Base-by-base conservation (phyloP, 2,113 vertebrate species). In the Plotosus lineatus region DNA sequence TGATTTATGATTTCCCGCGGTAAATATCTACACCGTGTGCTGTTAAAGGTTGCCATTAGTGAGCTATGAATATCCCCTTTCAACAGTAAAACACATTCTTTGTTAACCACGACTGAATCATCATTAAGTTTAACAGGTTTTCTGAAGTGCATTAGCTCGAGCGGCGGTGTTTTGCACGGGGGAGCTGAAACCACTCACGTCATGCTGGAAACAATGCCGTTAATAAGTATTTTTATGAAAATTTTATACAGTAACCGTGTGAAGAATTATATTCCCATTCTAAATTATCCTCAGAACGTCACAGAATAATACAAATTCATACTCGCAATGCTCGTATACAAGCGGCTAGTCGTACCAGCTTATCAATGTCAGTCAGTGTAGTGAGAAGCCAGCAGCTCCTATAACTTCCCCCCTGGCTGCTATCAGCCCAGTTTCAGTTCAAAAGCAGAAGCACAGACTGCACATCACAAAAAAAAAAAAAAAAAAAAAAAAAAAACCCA, bases 401-500 rank as follows among this genome's bases (percentile, higher is more conserved):
- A 82, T 80, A 80, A 87, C 84, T 85, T 78, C 51, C 80, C 80
- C 81, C 82, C 26, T 19, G 44, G 65, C 60, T 83, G 82, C 85
- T 87, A 83, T 83, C 82, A 77, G 85, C 55, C 78, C 83, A 76
- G 84, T 85, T 83, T 85, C 80, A 85, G 87, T 88, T 89, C 88
- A 85, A 83, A 91, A 90, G 88, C 86, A 89, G 84, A 82, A 72
- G 86, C 86, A 83, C 61, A 82, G 82, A 86, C 90, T 86, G 88
- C 73, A 53, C 81, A 85, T 89, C 87, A 83, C 85, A 88, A 86
- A 86, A 85, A 53, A 80, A 69, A 38, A 15, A 60, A 44, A 68
- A 66, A 69, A 88, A 87, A 83, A 89, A 90, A 92, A 90, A 82
- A 87, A 87, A 82, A 89, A 90, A 92, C 90, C 82, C 88, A 91